These are phyloP conservation scores for Malacoctenus gilli DNA, from an alignment of 2,797 vertebrate genomes.

Conservation along the genomic window DNA sequence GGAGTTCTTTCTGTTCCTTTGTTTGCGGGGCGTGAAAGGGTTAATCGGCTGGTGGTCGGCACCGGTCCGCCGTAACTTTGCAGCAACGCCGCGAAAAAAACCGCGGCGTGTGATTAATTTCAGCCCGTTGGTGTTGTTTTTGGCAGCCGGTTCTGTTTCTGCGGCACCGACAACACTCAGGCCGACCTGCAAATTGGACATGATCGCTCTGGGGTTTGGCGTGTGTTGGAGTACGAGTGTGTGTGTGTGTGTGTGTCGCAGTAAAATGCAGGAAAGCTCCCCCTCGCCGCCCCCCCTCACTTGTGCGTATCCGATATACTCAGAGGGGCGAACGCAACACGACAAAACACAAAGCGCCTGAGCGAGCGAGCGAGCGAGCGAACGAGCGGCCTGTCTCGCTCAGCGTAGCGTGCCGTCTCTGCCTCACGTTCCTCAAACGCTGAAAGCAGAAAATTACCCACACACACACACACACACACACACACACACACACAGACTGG, in stretches of 20 bases:
- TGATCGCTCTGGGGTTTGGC: constrained; percentile 51
- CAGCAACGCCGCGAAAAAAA: constrained; percentile 20
- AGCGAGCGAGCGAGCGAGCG: no score
- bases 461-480: constrained; percentile 31
- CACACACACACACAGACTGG: constrained; percentile 26
- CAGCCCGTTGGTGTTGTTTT: constrained; percentile 42
- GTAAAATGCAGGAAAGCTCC: not conserved
- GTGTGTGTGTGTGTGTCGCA: constrained; percentile 6
- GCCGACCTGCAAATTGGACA: constrained; percentile 61
- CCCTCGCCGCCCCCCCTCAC: not conserved
- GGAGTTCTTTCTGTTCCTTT: no score
- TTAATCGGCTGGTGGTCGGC: constrained; percentile 23
- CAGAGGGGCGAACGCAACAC: no score
- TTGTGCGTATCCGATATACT: constrained; percentile 26
- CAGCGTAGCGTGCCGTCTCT: constrained; percentile 44
- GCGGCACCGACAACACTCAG: constrained; percentile 30
- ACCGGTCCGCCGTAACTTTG: not conserved
- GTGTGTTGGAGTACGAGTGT: no score
- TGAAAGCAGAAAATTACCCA: constrained; percentile 61
- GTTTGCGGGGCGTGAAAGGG: constrained; percentile 2
- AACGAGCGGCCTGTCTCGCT: constrained; percentile 38
- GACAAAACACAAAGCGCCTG: not conserved
- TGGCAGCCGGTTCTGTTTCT: constrained; percentile 42
- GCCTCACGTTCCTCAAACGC: constrained; percentile 40
- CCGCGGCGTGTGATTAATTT: constrained; percentile 40